Evolutionary conservation across 2,888 invertebrate species (phyloP).

Genomic region (Pyrgus malvae): DNA sequence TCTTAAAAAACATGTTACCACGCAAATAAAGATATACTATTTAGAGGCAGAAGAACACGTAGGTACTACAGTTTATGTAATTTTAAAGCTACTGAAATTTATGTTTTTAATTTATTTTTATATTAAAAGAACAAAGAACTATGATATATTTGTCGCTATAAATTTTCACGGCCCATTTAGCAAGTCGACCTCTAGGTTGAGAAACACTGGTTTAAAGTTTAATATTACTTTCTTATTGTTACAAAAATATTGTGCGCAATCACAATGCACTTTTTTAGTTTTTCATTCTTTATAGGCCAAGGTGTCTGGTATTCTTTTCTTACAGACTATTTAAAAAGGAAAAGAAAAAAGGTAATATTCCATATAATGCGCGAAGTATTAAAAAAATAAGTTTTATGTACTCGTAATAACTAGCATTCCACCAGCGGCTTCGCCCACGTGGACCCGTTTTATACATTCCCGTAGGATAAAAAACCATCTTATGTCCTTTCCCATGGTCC

Average conservation of each 20-base stretch:
- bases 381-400: background rate
- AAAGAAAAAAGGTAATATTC: constrained; percentile 12
- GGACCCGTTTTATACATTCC: too few species aligned
- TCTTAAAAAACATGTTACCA: too few species aligned
- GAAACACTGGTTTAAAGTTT: constrained; percentile 14
- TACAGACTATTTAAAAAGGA: constrained; percentile 2
- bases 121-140: background rate
- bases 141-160: background rate
- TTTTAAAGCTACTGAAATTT: background rate
- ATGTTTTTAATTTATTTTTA: background rate
- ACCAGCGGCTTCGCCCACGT: too few species aligned
- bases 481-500: too few species aligned
- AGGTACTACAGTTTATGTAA: too few species aligned
- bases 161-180: constrained; percentile 8
- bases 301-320: constrained; percentile 11
- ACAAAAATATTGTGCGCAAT: constrained; percentile 21
- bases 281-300: constrained; percentile 22
- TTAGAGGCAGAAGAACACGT: too few species aligned
- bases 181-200: constrained; percentile 5
- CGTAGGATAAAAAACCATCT: too few species aligned
- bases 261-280: constrained; percentile 26
- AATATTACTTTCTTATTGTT: constrained; percentile 26
- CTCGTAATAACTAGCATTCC: too few species aligned
- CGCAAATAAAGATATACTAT: too few species aligned
- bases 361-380: constrained; percentile 1